These are phyloP conservation scores for Catagonus wagneri DNA, from an alignment of 2,113 vertebrate species.

Conservation along the genomic window DNA sequence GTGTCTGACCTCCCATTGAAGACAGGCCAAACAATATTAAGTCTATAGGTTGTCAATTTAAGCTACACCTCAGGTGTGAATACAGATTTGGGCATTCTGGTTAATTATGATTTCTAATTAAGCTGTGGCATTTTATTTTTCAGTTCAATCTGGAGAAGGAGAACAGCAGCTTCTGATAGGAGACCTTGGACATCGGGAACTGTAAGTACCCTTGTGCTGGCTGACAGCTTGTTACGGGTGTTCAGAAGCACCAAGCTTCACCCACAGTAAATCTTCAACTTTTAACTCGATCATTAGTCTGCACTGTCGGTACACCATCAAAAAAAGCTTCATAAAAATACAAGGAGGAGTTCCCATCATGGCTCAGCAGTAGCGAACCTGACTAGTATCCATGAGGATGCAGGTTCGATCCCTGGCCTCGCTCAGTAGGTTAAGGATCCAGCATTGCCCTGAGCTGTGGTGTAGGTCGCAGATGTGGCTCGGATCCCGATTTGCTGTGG, in stretches of 20 bases:
- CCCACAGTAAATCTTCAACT: not conserved
- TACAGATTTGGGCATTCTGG: not conserved
- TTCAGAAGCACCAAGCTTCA: conserved; percentile 21
- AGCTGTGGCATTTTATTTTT: conserved; percentile 33
- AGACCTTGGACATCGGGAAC: conserved; percentile 4
- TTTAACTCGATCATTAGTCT: conserved; percentile 12
- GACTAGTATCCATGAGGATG: too few species aligned
- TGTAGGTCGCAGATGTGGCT: too few species aligned
- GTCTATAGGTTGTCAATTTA: not conserved
- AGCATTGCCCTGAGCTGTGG: too few species aligned
- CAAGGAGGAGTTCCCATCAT: not conserved
- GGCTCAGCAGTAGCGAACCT: too few species aligned
- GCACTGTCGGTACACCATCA: not conserved
- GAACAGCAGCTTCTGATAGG: not conserved
- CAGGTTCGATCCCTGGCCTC: too few species aligned
- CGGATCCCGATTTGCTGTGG: too few species aligned
- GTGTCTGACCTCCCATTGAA: not conserved
- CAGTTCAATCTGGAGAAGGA: conserved; percentile 32
- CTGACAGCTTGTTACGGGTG: conserved; percentile 9
- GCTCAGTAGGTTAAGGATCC: too few species aligned
- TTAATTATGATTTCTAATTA: conserved; percentile 56
- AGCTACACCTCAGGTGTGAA: not conserved
- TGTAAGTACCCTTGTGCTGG: conserved; percentile 59
- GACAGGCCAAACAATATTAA: not conserved
- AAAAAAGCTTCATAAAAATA: conserved; percentile 36